These are phyloP conservation scores for Hypolimnas misippus DNA, from an alignment of 2,888 invertebrate species.

Conservation along the genomic window DNA sequence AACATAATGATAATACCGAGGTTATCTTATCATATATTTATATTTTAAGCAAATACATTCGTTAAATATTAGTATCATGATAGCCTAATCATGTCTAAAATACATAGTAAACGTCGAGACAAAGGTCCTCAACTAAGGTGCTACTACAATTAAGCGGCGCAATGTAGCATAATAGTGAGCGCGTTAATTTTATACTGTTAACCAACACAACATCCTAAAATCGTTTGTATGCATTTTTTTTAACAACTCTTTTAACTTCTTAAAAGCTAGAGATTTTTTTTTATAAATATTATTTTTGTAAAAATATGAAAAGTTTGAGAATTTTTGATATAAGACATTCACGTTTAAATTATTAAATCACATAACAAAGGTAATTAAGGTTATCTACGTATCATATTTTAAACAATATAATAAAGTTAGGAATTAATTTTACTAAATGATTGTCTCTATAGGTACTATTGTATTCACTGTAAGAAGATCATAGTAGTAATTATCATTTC, in stretches of 20 bases:
- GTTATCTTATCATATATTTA: constrained; percentile 9
- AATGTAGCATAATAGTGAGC: no score
- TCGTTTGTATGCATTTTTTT: no score
- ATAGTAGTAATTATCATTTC: neutral
- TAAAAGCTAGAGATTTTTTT: no score
- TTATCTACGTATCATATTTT: constrained; percentile 19
- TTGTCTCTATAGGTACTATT: neutral
- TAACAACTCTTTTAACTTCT: no score
- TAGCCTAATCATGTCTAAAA: neutral
- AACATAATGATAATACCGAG: neutral
- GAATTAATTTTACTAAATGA: neutral
- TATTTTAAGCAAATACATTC: neutral
- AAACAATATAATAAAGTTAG: constrained; percentile 1
- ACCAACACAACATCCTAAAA: no score
- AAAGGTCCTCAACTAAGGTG: no score
- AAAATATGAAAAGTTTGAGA: neutral
- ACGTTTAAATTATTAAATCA: neutral
- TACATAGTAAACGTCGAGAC: neutral
- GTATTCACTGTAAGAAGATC: neutral
- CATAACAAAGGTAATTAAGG: constrained; percentile 7
- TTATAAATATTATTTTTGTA: neutral
- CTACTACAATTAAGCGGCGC: no score
- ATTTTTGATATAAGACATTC: neutral
- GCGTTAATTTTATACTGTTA: no score
- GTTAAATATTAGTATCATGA: neutral